Conservation (phyloP, 2,113 vertebrate genomes). For the Solea solea region DNA sequence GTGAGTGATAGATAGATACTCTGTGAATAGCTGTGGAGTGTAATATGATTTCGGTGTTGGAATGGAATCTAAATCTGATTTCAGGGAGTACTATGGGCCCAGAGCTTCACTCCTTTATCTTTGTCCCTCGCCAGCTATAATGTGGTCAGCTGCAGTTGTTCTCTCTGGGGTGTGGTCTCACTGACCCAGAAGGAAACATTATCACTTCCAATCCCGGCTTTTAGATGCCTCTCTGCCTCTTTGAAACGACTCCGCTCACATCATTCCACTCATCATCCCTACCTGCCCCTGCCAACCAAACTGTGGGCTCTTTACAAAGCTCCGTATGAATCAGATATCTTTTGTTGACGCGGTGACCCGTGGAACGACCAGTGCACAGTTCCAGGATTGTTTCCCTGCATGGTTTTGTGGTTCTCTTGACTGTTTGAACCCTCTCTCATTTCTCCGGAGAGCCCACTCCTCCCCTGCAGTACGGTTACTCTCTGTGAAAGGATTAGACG, state of each 20-base stretch:
- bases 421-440: slow-evolving; percentile 65
- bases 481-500: slow-evolving; percentile 57
- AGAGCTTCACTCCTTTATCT: slow-evolving; percentile 69
- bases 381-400: slow-evolving; percentile 29
- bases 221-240: slow-evolving; percentile 23
- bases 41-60: slow-evolving; percentile 73
- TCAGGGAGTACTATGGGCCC: slow-evolving; percentile 57
- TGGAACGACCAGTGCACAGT: slow-evolving; percentile 34
- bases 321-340: slow-evolving; percentile 1
- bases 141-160: slow-evolving; percentile 56
- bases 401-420: slow-evolving; percentile 53
- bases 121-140: slow-evolving; percentile 56
- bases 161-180: slow-evolving; percentile 59
- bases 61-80: slow-evolving; percentile 77
- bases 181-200: slow-evolving; percentile 54
- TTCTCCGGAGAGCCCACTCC: slow-evolving; percentile 48
- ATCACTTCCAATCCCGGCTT: slow-evolving; percentile 45
- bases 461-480: slow-evolving; percentile 32
- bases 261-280: slow-evolving; percentile 32
- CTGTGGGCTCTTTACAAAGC: slow-evolving; percentile 13
- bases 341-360: slow-evolving; percentile 15
- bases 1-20: slow-evolving; percentile 64
- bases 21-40: slow-evolving; percentile 61
- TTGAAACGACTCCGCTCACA: slow-evolving; percentile 45
- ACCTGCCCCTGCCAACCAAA: slow-evolving; percentile 24